Evolutionary conservation across 2,888 invertebrate genomes (phyloP).

Genomic region (Conomelus anceps): DNA sequence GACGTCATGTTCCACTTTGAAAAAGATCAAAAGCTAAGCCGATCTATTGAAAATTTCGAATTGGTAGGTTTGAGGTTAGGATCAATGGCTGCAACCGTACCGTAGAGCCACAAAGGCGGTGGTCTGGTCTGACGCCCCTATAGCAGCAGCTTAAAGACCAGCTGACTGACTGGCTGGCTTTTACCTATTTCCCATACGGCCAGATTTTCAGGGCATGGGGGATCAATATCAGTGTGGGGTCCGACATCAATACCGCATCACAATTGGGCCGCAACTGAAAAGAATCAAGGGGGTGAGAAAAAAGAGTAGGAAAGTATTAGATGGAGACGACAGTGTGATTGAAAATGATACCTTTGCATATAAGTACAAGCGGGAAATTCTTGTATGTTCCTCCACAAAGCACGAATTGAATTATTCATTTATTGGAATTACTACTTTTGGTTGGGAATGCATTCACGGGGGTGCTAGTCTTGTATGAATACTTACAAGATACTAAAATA

Average conservation of each 20-base stretch:
- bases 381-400: background rate
- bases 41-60: background rate
- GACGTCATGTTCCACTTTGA: background rate
- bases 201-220: background rate
- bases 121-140: background rate
- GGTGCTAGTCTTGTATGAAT: background rate
- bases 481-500: too few species aligned
- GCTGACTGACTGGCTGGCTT: background rate
- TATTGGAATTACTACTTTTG: background rate
- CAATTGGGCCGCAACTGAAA: background rate
- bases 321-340: background rate
- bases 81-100: background rate
- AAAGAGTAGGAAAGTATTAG: background rate
- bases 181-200: background rate
- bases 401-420: background rate
- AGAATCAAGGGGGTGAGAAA: background rate
- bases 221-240: background rate
- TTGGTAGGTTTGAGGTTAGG: background rate
- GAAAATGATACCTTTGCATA: background rate
- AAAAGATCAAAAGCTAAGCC: background rate
- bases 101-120: background rate
- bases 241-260: too few species aligned
- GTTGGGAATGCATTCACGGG: background rate
- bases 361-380: background rate
- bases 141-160: background rate